Evolutionary conservation across 1,140 invertebrate genomes (phyloP).

Genomic region (Globodera rostochiensis): DNA sequence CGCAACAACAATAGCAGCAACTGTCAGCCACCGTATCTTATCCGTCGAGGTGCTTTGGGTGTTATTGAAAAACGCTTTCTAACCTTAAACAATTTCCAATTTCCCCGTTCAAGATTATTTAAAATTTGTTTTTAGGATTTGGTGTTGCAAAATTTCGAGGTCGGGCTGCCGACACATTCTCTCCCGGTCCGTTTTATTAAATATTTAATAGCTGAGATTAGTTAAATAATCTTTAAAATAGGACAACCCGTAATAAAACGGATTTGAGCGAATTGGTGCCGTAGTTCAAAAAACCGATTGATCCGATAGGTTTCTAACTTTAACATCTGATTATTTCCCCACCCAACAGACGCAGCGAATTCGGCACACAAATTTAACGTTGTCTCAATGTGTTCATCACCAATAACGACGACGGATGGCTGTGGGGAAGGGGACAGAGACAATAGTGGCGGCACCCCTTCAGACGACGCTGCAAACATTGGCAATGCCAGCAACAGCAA

Average conservation of each 20-base stretch:
- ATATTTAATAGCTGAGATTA: too few relatives aligned
- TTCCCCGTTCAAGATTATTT: neutral
- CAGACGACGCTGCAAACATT: neutral
- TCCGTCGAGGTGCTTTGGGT: neutral
- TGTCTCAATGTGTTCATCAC: neutral
- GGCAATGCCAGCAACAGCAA: neutral
- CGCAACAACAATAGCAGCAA: neutral
- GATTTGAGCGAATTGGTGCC: too few relatives aligned
- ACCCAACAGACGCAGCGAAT: neutral
- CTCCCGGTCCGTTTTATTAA: neutral
- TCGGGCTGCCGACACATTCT: slow-evolving; percentile 8
- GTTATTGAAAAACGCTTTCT: too few relatives aligned
- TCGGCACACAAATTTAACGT: neutral
- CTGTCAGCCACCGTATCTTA: neutral
- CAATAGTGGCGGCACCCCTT: neutral
- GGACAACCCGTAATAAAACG: too few relatives aligned
- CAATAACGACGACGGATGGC: too few relatives aligned
- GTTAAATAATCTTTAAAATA: too few relatives aligned
- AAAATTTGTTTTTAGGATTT: slow-evolving; percentile 21
- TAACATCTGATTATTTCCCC: too few relatives aligned
- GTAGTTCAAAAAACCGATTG: neutral
- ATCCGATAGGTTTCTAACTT: neutral
- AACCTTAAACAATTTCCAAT: too few relatives aligned
- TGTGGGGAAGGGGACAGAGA: neutral
- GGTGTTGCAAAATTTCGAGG: slow-evolving; percentile 30